phyloP scores from a whole-genome alignment of 2,113 vertebrate genomes.

The Ursus arctos region DNA sequence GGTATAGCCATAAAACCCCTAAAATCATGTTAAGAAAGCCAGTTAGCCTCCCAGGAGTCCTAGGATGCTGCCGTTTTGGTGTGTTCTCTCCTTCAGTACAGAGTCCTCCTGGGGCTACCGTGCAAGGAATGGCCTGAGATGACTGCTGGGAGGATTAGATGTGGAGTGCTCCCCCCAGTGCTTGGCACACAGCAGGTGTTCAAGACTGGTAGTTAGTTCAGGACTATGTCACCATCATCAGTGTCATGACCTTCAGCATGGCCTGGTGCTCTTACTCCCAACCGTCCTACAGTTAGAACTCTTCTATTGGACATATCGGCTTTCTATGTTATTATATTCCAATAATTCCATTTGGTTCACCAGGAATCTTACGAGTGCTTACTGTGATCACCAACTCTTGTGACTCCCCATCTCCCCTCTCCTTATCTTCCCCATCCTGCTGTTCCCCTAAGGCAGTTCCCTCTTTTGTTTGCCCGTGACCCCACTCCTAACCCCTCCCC shows the following conservation, averaged over 20 bases:
- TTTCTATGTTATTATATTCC: neutral
- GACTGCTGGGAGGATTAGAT: too few species aligned
- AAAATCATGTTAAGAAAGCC: neutral
- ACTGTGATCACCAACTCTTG: neutral
- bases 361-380: too few species aligned
- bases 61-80: neutral
- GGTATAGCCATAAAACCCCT: neutral
- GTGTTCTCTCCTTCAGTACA: neutral
- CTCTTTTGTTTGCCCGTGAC: too few species aligned
- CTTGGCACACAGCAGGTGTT: too few species aligned
- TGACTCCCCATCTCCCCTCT: neutral
- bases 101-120: neutral
- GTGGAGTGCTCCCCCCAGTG: too few species aligned
- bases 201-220: neutral
- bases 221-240: neutral
- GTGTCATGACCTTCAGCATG: accelerated
- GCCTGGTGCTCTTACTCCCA: neutral
- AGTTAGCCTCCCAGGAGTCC: neutral
- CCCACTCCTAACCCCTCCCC: too few species aligned
- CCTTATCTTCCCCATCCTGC: neutral
- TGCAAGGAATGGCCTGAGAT: too few species aligned
- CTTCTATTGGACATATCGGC: neutral
- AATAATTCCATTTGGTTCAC: neutral
- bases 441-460: neutral
- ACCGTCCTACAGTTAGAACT: neutral